phyloP scores from a whole-genome alignment of 2,888 invertebrate species.

The Caenorhabditis zanzibari region DNA sequence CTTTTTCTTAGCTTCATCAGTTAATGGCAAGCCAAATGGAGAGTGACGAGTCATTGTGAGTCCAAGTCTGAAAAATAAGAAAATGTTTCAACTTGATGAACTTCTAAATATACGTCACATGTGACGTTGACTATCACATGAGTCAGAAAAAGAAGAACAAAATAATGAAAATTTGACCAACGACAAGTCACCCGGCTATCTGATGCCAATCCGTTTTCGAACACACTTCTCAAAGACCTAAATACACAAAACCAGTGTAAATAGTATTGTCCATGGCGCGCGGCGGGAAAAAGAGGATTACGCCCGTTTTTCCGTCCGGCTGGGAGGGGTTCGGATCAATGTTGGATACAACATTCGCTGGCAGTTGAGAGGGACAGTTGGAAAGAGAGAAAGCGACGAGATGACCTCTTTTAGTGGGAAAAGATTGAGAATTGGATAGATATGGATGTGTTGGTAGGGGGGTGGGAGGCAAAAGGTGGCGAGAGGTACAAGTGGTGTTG shows the following conservation, averaged over 20 bases:
- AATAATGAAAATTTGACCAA: too few relatives aligned
- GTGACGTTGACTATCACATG: not conserved
- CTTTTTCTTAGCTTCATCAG: slow-evolving; percentile 76
- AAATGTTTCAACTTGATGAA: too few relatives aligned
- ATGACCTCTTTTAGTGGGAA: slow-evolving; percentile 65
- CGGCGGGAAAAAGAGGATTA: slow-evolving; percentile 26
- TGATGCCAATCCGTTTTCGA: not conserved
- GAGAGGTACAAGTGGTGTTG: slow-evolving; percentile 2
- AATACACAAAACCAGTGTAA: slow-evolving; percentile 24
- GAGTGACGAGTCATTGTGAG: slow-evolving; percentile 57
- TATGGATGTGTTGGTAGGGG: slow-evolving; percentile 22
- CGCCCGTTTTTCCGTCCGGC: slow-evolving; percentile 35
- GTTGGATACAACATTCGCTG: not conserved
- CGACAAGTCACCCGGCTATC: too few relatives aligned
- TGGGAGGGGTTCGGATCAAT: not conserved
- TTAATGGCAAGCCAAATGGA: slow-evolving; percentile 78
- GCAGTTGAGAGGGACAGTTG: slow-evolving; percentile 29
- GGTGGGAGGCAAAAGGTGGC: slow-evolving; percentile 8
- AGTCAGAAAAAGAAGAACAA: not conserved
- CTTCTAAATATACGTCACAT: not conserved
- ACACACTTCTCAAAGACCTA: not conserved
- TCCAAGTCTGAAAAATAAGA: slow-evolving; percentile 11
- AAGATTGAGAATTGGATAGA: slow-evolving; percentile 39
- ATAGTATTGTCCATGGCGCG: slow-evolving; percentile 34
- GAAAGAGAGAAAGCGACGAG: slow-evolving; percentile 34